These are phyloP conservation scores for Pseudomyrmex dendroicus DNA, from an alignment of 1,140 invertebrate genomes.

Conservation along the genomic window DNA sequence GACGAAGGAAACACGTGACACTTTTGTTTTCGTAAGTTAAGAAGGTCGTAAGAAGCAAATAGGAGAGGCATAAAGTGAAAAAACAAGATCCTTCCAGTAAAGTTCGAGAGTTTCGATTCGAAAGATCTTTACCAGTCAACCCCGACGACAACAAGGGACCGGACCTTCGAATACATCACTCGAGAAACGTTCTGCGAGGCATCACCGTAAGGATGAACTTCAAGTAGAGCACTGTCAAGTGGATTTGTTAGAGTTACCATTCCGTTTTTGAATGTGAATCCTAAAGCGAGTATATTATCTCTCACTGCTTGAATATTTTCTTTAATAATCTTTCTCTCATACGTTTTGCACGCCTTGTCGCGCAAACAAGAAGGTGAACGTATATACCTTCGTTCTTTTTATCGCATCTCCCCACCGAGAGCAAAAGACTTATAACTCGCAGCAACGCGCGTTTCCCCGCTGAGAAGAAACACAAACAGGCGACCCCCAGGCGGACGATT, in stretches of 20 bases:
- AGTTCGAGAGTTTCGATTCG: no score
- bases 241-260: neutral
- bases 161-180: no score
- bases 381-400: slow-evolving; percentile 48
- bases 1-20: slow-evolving; percentile 36
- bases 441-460: slow-evolving; percentile 23
- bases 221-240: slow-evolving; percentile 14
- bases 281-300: neutral
- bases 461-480: neutral
- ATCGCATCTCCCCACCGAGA: slow-evolving; percentile 15
- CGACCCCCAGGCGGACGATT: neutral
- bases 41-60: neutral
- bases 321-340: neutral
- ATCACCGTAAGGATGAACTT: slow-evolving; percentile 33
- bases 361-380: slow-evolving; percentile 45
- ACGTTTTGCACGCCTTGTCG: slow-evolving; percentile 16
- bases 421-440: slow-evolving; percentile 29
- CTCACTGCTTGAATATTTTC: neutral
- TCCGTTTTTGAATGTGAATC: neutral
- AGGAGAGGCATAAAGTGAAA: neutral
- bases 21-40: neutral
- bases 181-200: neutral
- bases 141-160: no score
- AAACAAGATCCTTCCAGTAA: neutral
- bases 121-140: neutral